Percentiles rank a stretch among this genome's conserved stretches.
phyloP scores from a whole-genome alignment of 2,113 vertebrate species.

The Melanotaenia duboulayi region DNA sequence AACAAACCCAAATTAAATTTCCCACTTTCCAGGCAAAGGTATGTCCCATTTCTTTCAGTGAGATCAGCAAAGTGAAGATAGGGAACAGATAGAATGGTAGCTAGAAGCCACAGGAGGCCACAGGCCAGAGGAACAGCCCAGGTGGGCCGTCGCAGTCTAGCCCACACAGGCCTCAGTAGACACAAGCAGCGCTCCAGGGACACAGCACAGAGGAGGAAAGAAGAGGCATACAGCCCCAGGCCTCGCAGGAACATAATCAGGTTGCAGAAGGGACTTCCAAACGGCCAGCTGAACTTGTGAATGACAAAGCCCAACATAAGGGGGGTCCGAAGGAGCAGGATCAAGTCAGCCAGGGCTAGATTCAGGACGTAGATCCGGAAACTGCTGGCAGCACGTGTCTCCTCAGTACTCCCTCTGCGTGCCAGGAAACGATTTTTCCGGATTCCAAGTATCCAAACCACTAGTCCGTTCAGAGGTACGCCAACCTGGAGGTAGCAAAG shows the following conservation, averaged over 20 bases:
- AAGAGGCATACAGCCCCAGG: constrained; percentile 78
- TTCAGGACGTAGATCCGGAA: constrained; percentile 83
- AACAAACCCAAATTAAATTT: constrained; percentile 37
- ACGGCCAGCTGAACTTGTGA: constrained; percentile 74
- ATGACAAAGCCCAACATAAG: constrained; percentile 78
- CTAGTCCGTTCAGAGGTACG: constrained; percentile 76
- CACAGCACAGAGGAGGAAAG: constrained; percentile 82
- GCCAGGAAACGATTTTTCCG: constrained; percentile 33
- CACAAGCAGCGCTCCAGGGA: constrained; percentile 83
- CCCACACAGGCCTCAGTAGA: constrained; percentile 82
- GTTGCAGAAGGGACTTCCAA: constrained; percentile 63
- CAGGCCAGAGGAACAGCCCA: constrained; percentile 82
- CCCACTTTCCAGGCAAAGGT: constrained; percentile 55
- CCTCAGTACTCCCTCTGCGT: constrained; percentile 47
- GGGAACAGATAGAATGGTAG: constrained; percentile 67
- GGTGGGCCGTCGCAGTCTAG: constrained; percentile 68
- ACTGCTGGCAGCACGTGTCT: constrained; percentile 75
- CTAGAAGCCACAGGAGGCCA: constrained; percentile 70
- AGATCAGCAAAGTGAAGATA: constrained; percentile 68
- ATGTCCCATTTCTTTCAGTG: rapidly evolving
- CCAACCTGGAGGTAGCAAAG: constrained; percentile 67
- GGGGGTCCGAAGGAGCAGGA: constrained; percentile 79
- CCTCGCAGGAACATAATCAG: constrained; percentile 78
- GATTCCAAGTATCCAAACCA: constrained; percentile 80
- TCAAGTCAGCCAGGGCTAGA: constrained; percentile 81